Percentiles rank a stretch among this genome's conserved stretches.
Conservation (phyloP, 1,140 invertebrate species). For the Dolichoris vasculosae region DNA sequence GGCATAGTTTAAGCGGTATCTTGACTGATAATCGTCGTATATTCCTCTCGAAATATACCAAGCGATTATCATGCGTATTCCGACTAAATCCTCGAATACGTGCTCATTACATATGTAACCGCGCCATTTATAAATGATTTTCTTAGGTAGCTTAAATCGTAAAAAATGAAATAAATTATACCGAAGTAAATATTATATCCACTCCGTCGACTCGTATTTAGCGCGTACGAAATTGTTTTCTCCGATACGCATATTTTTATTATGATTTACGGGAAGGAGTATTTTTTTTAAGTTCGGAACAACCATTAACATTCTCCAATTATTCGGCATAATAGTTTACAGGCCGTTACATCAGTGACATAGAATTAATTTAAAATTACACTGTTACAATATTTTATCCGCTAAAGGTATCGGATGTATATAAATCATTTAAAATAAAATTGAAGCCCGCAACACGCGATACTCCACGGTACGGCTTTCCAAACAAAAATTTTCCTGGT, state of each 20-base stretch:
- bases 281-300: not conserved
- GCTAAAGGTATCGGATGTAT: not conserved
- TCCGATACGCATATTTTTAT: not conserved
- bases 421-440: conserved; percentile 8
- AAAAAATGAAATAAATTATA: not conserved
- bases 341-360: not conserved
- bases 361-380: not conserved
- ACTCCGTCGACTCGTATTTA: not conserved
- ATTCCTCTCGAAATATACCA: conserved; percentile 4
- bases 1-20: not conserved
- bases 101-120: not conserved
- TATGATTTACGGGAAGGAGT: not conserved
- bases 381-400: not conserved
- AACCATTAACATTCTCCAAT: not conserved
- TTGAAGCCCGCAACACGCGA: not conserved
- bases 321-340: not conserved
- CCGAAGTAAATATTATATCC: not conserved
- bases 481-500: too few species aligned
- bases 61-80: not conserved
- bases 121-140: conserved; percentile 11
- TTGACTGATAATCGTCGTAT: conserved; percentile 9
- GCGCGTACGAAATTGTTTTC: not conserved
- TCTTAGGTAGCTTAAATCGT: not conserved
- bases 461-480: not conserved
- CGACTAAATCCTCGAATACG: not conserved